A percentile compares a stretch with the other conserved stretches of the same genome.
phyloP scores from a whole-genome alignment of 2,113 vertebrate genomes.

The Pogona vitticeps region DNA sequence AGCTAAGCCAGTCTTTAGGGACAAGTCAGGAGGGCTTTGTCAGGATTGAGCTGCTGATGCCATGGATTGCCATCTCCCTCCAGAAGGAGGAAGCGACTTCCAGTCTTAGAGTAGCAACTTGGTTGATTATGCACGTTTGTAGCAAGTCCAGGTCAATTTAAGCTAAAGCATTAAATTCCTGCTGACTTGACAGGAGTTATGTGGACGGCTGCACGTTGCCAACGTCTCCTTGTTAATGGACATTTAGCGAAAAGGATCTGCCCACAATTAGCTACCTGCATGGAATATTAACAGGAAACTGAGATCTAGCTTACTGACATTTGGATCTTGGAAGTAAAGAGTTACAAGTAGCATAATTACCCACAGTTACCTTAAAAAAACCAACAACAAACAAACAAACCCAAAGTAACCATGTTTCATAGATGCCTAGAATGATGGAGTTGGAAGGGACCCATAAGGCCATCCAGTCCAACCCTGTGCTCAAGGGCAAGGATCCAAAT shows the following conservation, averaged over 20 bases:
- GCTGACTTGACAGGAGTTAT: not conserved
- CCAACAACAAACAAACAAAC: too few relatives aligned
- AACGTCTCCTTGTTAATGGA: constrained; percentile 8
- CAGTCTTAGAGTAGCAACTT: not conserved
- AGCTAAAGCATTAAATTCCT: not conserved
- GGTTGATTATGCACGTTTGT: constrained; percentile 34
- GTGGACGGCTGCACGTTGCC: fast-evolving
- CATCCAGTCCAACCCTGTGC: too few relatives aligned
- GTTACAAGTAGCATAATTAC: too few relatives aligned
- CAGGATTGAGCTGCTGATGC: fast-evolving
- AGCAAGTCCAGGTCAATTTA: not conserved
- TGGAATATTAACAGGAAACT: not conserved
- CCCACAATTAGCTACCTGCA: not conserved
- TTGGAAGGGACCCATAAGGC: too few relatives aligned
- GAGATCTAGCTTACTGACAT: not conserved
- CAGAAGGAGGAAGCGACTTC: not conserved
- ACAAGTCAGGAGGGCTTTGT: not conserved
- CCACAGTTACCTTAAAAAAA: too few relatives aligned
- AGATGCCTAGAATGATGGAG: too few relatives aligned
- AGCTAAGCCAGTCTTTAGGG: not conserved
- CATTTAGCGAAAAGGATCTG: constrained; percentile 33
- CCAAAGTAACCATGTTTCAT: too few relatives aligned
- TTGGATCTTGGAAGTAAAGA: too few relatives aligned
- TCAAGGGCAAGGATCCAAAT: too few relatives aligned
- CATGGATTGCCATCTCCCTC: constrained; percentile 17